Base-by-base conservation (phyloP, 2,888 invertebrate species). In the Hypercompe scribonia region DNA sequence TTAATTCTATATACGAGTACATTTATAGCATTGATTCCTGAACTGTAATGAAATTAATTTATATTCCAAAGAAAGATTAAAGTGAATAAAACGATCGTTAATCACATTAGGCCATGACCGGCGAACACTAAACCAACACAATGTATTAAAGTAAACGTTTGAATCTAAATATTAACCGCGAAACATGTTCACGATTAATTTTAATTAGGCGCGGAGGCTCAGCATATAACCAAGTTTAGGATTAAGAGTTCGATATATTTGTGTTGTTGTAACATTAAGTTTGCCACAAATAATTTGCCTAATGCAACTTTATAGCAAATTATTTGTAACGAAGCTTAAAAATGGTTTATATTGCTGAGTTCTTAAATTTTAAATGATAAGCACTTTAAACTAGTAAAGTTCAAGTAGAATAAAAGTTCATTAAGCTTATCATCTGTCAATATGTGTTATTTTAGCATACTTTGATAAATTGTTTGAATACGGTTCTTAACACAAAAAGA, bases 181-280 rank as follows among this genome's bases (percentile, higher is more conserved):
- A 73, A 78, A 77, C 77, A 79, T 79, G 77, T 84, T 78, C 77
- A 77, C 83, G 76, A 89, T 90, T 90, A 90, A 90, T 91, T 90
- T 90, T 88, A 89, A 90, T 90, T 89, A 89, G 82, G 80, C 73
- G 78, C 89, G 82, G 80, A 72, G 78, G 77, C 80, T 78, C 81
- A 79, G 78, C 82, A 81, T 84, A 85, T 77, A 82, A 82, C 81
- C 80, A 84, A 86, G 82, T 84, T 82, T 75, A 74, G 79, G 80
- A 83, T 81, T 80, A 84, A 81, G 82, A 85, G 77, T 81, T 80
- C 78, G 63, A 67, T 66, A 67, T 87, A 84, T 82, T 76, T 82
- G 78, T 80, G 78, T 77, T 79, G 77, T 42, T 66, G 28, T 61
- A 66, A 34, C 4, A 24, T 24, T 63, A 54, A 61, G 21, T 54